These are phyloP conservation scores for Pheucticus melanocephalus DNA, from an alignment of 2,113 vertebrate species.

Conservation along the genomic window DNA sequence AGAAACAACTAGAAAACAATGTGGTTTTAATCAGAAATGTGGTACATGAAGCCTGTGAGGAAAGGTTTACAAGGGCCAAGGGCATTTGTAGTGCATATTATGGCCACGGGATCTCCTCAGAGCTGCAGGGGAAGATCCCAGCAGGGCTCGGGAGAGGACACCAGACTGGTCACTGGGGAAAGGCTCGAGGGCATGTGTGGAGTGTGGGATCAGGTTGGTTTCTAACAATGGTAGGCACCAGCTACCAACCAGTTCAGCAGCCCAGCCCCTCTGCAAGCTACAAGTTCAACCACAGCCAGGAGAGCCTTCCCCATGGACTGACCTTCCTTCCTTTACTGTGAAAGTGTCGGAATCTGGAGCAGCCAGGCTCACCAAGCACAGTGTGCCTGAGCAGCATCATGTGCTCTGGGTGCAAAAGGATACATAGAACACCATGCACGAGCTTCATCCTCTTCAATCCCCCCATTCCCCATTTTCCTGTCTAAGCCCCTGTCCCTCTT, in stretches of 20 bases:
- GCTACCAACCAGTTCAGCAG: background rate
- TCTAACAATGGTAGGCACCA: background rate
- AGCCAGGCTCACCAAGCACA: background rate
- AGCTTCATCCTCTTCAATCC: background rate
- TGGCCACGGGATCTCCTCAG: background rate
- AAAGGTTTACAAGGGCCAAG: background rate
- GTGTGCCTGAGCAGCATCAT: background rate
- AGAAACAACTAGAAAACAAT: background rate
- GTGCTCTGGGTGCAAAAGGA: background rate
- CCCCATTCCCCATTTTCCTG: background rate
- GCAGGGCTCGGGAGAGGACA: background rate
- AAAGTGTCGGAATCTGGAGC: background rate
- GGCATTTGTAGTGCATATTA: background rate
- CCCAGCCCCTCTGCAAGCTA: background rate
- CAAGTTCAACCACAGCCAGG: background rate
- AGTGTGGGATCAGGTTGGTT: background rate
- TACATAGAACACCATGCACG: background rate
- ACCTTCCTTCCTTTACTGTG: background rate
- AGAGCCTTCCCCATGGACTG: background rate
- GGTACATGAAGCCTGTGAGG: background rate
- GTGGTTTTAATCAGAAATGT: background rate
- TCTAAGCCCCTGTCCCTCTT: background rate
- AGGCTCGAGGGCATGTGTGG: rapidly evolving
- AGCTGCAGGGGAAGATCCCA: background rate
- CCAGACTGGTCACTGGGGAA: background rate